phyloP scores from a whole-genome alignment of 2,888 invertebrate species.

The Timema podura region DNA sequence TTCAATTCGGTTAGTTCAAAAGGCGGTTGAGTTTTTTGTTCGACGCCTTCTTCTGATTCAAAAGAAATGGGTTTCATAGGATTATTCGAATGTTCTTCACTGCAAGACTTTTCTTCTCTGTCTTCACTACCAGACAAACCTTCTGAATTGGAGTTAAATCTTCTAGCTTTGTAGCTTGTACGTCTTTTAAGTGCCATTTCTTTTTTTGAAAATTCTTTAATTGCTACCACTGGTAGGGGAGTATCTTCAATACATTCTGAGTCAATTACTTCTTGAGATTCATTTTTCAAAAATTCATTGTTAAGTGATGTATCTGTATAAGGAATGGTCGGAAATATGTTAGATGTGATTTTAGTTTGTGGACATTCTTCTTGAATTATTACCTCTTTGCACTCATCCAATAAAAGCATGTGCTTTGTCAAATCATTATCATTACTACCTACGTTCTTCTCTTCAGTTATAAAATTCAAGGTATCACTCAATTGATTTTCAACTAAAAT shows the following conservation, averaged over 20 bases:
- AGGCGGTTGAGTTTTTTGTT: too few relatives aligned
- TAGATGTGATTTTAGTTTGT: not conserved
- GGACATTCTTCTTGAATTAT: not conserved
- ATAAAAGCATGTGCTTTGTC: too few relatives aligned
- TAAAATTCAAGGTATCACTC: not conserved
- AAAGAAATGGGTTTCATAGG: too few relatives aligned
- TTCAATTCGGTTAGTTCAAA: too few relatives aligned
- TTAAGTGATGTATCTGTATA: not conserved
- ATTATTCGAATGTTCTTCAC: too few relatives aligned
- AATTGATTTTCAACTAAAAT: not conserved
- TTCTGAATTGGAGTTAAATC: conserved; percentile 18
- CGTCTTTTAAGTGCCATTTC: conserved; percentile 25
- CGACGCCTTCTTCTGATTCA: too few relatives aligned
- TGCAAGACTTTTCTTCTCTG: conserved; percentile 19
- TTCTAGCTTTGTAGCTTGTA: conserved; percentile 25
- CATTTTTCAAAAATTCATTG: too few relatives aligned
- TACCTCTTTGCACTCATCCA: not conserved
- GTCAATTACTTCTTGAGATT: not conserved
- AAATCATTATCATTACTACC: too few relatives aligned
- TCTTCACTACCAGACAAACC: conserved; percentile 15
- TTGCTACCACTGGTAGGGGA: not conserved
- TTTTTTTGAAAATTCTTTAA: conserved; percentile 27
- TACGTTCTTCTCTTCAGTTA: too few relatives aligned
- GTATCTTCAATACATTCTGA: conserved; percentile 2
- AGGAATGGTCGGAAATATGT: too few relatives aligned